Evolutionary conservation across 2,113 vertebrate genomes (phyloP).

Genomic region (Rhea pennata): DNA sequence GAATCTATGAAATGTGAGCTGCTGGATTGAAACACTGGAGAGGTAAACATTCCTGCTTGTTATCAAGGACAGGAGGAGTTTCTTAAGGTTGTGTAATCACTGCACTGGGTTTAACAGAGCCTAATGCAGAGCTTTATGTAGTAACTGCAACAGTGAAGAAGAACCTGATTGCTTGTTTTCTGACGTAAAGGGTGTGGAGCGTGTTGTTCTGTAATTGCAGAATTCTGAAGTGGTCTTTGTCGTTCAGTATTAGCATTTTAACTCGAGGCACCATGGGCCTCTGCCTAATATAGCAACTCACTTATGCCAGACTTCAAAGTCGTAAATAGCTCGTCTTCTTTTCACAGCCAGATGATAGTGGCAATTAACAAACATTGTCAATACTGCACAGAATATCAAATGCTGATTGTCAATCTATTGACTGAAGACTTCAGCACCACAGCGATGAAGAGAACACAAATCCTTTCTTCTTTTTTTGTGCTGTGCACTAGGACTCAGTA

Average conservation of each 20-base stretch:
- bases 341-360: background rate
- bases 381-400: accelerated
- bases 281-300: background rate
- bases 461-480: background rate
- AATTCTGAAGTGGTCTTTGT: background rate
- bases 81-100: background rate
- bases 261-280: background rate
- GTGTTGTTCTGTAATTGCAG: background rate
- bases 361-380: background rate
- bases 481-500: background rate
- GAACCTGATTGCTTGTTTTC: background rate
- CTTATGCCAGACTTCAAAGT: background rate
- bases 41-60: background rate
- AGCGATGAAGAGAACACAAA: too few relatives aligned
- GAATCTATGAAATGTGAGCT: background rate
- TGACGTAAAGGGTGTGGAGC: background rate
- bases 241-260: background rate
- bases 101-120: background rate
- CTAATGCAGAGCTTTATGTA: background rate
- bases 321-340: background rate
- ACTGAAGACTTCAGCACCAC: background rate
- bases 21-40: background rate
- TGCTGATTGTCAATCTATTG: background rate
- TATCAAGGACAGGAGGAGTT: background rate
- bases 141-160: background rate